Evolutionary conservation across 2,797 vertebrate species (phyloP).

Genomic region (Propithecus perrieri): DNA sequence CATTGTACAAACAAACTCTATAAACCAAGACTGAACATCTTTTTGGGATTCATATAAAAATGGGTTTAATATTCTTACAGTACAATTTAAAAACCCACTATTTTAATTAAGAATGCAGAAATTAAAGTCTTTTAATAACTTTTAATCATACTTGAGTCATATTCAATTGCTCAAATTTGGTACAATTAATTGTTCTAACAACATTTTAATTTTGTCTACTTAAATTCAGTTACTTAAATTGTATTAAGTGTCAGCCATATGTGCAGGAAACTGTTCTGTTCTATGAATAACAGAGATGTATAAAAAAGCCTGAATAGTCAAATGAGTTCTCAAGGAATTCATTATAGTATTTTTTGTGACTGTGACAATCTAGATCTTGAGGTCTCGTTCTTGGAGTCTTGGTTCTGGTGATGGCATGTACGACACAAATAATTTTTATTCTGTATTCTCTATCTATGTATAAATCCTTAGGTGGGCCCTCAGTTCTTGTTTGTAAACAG

Average conservation of each 20-base stretch:
- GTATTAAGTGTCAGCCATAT: background rate
- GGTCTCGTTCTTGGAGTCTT: background rate
- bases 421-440: background rate
- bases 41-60: background rate
- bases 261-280: background rate
- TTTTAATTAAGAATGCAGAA: constrained; percentile 46
- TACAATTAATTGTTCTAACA: constrained; percentile 31
- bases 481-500: background rate
- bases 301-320: background rate
- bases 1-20: background rate
- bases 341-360: background rate
- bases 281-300: background rate
- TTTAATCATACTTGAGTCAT: background rate
- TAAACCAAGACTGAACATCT: background rate
- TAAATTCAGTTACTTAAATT: constrained; percentile 42
- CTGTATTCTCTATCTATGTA: background rate
- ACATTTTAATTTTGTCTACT: constrained; percentile 21
- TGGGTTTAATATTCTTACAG: background rate
- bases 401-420: background rate
- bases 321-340: background rate
- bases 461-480: background rate
- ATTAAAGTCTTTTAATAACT: constrained; percentile 13
- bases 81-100: background rate
- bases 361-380: background rate
- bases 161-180: constrained; percentile 25